These are phyloP conservation scores for Odobenus rosmarus DNA, from an alignment of 2,113 vertebrate genomes.

Conservation along the genomic window DNA sequence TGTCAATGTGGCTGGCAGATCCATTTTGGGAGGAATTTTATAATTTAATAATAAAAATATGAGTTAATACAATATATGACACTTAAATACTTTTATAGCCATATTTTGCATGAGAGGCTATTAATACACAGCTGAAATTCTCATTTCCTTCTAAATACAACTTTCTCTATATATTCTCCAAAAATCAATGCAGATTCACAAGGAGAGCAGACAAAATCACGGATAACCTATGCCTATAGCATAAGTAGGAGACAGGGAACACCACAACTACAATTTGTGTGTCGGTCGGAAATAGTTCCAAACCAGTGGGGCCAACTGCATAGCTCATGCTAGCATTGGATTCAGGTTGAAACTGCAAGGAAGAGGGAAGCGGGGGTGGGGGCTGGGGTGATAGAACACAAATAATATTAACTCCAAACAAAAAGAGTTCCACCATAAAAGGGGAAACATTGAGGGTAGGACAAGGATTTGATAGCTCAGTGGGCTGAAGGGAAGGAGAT, in stretches of 20 bases:
- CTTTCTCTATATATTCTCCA: not conserved
- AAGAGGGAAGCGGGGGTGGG: not conserved
- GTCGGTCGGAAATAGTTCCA: not conserved
- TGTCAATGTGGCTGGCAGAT: not conserved
- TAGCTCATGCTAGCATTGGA: not conserved
- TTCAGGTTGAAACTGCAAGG: not conserved
- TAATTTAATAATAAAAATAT: not conserved
- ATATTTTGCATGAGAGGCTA: not conserved
- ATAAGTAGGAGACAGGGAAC: not conserved
- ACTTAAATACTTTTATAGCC: not conserved
- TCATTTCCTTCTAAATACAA: not conserved
- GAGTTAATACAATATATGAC: not conserved
- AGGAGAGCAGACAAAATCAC: not conserved
- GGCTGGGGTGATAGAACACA: not conserved
- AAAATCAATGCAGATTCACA: not conserved
- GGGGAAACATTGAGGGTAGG: not conserved
- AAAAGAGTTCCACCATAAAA: too few species aligned
- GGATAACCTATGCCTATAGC: not conserved
- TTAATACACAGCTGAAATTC: not conserved
- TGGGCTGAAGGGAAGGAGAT: not conserved
- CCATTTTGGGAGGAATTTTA: not conserved
- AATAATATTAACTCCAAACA: not conserved
- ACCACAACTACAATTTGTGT: not conserved
- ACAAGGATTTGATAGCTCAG: not conserved
- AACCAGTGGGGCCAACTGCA: not conserved